Conservation (phyloP, 2,888 invertebrate species). For the Macropis europaea region DNA sequence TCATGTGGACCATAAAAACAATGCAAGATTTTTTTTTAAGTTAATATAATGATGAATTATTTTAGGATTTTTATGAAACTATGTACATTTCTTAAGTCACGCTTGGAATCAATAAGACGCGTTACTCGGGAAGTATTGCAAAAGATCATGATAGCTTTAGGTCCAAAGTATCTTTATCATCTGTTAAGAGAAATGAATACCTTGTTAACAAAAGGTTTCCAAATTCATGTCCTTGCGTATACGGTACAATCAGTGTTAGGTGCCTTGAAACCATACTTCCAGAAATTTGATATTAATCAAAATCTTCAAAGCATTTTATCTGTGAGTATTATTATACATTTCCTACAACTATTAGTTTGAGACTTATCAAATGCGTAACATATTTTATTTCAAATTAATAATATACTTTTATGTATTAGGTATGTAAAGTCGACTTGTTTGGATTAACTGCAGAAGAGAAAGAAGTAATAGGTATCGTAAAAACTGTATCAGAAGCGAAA, state of each 20-base stretch:
- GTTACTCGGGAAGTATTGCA: conserved; percentile 94
- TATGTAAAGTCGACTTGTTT: conserved; percentile 94
- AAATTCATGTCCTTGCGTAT: conserved; percentile 95
- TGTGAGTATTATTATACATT: conserved; percentile 78
- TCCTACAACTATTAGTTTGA: not conserved
- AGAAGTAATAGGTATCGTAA: conserved; percentile 90
- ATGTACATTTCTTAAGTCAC: conserved; percentile 94
- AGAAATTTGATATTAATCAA: conserved; percentile 89
- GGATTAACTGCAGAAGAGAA: conserved; percentile 94
- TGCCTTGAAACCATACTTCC: conserved; percentile 86
- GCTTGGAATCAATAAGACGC: conserved; percentile 91
- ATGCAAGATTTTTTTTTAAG: not conserved
- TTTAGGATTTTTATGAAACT: conserved; percentile 91
- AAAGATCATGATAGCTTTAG: conserved; percentile 92
- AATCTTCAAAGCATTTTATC: conserved; percentile 89
- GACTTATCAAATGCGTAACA: too few species aligned
- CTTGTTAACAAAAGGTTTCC: conserved; percentile 92
- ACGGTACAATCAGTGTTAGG: conserved; percentile 92
- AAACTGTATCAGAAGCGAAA: conserved; percentile 91
- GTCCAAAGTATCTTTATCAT: conserved; percentile 89
- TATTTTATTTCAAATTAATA: not conserved
- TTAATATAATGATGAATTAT: conserved; percentile 7
- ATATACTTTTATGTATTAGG: conserved; percentile 72
- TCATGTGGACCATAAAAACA: not conserved
- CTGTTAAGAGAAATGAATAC: conserved; percentile 90